Base-by-base conservation (phyloP, 2,797 vertebrate species). In the Iguana delicatissima region DNA sequence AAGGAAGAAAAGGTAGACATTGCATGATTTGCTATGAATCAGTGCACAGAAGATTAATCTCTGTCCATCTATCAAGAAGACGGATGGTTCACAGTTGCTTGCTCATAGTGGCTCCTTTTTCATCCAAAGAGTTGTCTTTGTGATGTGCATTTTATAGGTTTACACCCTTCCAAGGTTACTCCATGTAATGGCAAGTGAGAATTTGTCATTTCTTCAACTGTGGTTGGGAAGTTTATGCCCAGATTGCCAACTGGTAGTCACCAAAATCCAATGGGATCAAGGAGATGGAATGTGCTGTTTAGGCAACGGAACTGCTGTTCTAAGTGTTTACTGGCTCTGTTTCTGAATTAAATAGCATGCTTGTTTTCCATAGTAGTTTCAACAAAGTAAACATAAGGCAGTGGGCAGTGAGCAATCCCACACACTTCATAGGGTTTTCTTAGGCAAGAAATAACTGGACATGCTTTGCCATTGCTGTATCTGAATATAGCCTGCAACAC, bases 111-210 rank as follows among this genome's bases (percentile, higher is more conserved):
- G 38, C 38, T 90, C 29, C 24, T 94, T 97, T 95, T 95, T 95
- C 92, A 95, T 91, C 69, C 89, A 91, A 74, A 72, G 52, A 22
- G 55, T 86, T 95, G 77, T 93, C 86, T 96, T 91, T 94, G 82
- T 95, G 93, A 95, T 38, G 46, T 81, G 69, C 12, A 0, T 94
- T 95, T 95, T 92, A 94, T 82, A 82, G 69, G 38, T 93, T 76
- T 91, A 92, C 92, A 95, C 82, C 67, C 93, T 96, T 84, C 91
- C 94, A 96, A 96, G 93, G 93, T 96, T 96, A 94, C 46, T 85
- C 4, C 91, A 84, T 93, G 93, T 95, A 93, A 90, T 69, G 73
- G 50, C 9, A 83, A 88, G 80, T 85, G 91, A 84, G 94, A 94
- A 94, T 94, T 95, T 93, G 35, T 62, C 89, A 92, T 79, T 95